Percentiles rank a stretch among this genome's conserved stretches.
Evolutionary conservation across 1,140 invertebrate species (phyloP).

Genomic region (Parapsyche elsis): DNA sequence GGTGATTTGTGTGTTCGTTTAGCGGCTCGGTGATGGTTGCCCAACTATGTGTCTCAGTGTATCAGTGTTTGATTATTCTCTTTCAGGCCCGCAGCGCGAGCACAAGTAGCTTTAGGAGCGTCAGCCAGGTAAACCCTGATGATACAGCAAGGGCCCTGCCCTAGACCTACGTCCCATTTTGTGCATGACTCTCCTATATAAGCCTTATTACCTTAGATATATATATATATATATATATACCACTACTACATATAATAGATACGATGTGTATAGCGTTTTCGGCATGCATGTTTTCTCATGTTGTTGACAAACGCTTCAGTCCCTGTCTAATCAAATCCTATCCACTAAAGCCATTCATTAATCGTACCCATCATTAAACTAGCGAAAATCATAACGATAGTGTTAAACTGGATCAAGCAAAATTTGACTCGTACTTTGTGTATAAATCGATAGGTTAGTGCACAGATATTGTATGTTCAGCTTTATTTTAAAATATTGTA

Average conservation of each 20-base stretch:
- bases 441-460: too few relatives aligned
- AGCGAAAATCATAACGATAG: too few relatives aligned
- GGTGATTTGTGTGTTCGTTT: conserved; percentile 16
- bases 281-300: conserved; percentile 12
- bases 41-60: conserved; percentile 65
- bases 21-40: conserved; percentile 53
- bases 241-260: not conserved
- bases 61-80: conserved; percentile 68
- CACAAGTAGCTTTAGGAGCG: conserved; percentile 88
- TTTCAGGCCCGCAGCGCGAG: conserved; percentile 85
- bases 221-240: not conserved
- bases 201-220: too few relatives aligned
- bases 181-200: conserved; percentile 15
- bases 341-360: not conserved
- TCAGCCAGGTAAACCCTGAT: conserved; percentile 77
- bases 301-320: conserved; percentile 13
- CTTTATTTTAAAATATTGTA: too few relatives aligned
- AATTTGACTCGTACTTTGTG: too few relatives aligned
- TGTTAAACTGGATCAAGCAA: too few relatives aligned
- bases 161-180: conserved; percentile 34
- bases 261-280: conserved; percentile 9
- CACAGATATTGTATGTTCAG: too few relatives aligned
- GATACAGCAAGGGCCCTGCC: conserved; percentile 41
- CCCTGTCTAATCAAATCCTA: not conserved
- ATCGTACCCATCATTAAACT: not conserved